A percentile compares a stretch with the other conserved stretches of the same genome.
Evolutionary conservation across 1,140 invertebrate genomes (phyloP).

Genomic region (Pachypsylla venusta): DNA sequence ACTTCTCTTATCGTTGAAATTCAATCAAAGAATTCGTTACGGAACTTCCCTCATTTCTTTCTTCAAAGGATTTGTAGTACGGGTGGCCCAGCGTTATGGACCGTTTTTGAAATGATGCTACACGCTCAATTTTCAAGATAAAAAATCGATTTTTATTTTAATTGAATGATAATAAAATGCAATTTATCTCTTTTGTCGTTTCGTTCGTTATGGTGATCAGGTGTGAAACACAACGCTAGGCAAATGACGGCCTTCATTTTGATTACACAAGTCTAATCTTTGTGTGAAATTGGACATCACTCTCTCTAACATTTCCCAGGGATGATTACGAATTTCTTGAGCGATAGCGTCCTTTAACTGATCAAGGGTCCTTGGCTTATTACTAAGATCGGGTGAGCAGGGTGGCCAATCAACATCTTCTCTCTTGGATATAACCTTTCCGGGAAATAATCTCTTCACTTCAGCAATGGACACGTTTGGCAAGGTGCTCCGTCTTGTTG

Average conservation of each 20-base stretch:
- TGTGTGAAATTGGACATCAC: slow-evolving; percentile 14
- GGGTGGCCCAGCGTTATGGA: background rate
- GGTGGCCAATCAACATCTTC: slow-evolving; percentile 25
- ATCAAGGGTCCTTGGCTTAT: slow-evolving; percentile 24
- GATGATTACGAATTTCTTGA: slow-evolving; percentile 17
- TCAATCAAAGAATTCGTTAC: too few species aligned
- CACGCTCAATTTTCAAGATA: slow-evolving; percentile 12
- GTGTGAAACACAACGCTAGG: slow-evolving; percentile 12
- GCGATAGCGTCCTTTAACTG: slow-evolving; percentile 23
- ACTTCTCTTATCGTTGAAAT: too few species aligned
- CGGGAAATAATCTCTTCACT: slow-evolving; percentile 21
- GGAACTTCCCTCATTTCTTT: too few species aligned
- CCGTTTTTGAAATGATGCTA: slow-evolving; percentile 10
- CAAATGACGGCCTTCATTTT: slow-evolving; percentile 13
- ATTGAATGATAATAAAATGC: background rate
- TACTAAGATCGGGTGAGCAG: slow-evolving; percentile 28
- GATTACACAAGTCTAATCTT: slow-evolving; percentile 13
- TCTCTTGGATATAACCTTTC: slow-evolving; percentile 22
- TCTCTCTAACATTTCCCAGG: slow-evolving; percentile 13
- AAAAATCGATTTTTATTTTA: slow-evolving; percentile 8
- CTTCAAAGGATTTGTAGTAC: too few species aligned
- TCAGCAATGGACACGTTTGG: slow-evolving; percentile 21
- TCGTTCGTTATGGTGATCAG: slow-evolving; percentile 10
- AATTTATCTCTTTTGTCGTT: slow-evolving; percentile 5
- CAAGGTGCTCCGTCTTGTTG: slow-evolving; percentile 22